Conservation (phyloP, 2,888 invertebrate species). For the Arge pagana region DNA sequence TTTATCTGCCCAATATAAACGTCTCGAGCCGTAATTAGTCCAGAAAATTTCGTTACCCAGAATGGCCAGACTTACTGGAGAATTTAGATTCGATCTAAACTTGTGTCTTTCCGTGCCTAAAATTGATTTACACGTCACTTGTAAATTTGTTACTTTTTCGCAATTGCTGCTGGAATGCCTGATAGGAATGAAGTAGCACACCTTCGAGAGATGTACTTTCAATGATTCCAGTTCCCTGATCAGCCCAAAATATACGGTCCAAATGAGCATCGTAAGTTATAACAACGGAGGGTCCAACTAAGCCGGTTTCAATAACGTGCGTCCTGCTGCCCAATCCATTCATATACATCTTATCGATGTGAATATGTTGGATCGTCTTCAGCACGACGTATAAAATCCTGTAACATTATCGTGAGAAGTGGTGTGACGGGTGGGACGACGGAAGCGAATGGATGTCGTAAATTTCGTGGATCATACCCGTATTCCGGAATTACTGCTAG, state of each 20-base stretch:
- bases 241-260: slow-evolving; percentile 70
- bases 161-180: background rate
- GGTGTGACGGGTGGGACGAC: background rate
- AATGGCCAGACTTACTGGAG: slow-evolving; percentile 65
- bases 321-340: slow-evolving; percentile 64
- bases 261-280: slow-evolving; percentile 64
- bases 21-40: slow-evolving; percentile 64
- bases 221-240: slow-evolving; percentile 69
- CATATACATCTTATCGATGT: slow-evolving; percentile 72
- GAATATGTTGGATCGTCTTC: slow-evolving; percentile 40
- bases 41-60: slow-evolving; percentile 73
- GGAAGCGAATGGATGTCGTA: no score
- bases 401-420: slow-evolving; percentile 35
- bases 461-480: slow-evolving; percentile 65
- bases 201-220: slow-evolving; percentile 69
- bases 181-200: no score
- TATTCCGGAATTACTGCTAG: slow-evolving; percentile 71
- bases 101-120: slow-evolving; percentile 53
- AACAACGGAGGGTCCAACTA: slow-evolving; percentile 62
- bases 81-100: slow-evolving; percentile 50
- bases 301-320: slow-evolving; percentile 54
- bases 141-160: background rate
- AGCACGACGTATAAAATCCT: slow-evolving; percentile 49
- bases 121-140: slow-evolving; percentile 13
- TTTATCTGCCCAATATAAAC: slow-evolving; percentile 67